phyloP scores from a whole-genome alignment of 2,888 invertebrate species.

The Chirona hameri region DNA sequence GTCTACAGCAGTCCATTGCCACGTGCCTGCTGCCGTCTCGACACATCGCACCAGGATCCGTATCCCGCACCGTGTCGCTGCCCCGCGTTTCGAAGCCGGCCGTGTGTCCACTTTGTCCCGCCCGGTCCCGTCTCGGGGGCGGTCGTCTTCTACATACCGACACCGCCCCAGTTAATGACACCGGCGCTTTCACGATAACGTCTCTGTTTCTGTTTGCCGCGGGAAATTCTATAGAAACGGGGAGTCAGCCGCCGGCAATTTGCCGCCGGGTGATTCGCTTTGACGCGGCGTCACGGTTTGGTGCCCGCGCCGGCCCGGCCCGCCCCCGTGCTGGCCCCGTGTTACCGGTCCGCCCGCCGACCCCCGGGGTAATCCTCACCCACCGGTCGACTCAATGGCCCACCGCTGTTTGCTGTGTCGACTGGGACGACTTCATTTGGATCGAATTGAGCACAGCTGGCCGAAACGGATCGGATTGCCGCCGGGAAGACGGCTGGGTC shows the following conservation, averaged over 20 bases:
- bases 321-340: not conserved
- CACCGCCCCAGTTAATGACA: not conserved
- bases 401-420: not conserved
- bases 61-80: no score
- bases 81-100: no score
- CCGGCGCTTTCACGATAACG: not conserved
- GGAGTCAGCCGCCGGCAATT: not conserved
- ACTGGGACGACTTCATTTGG: not conserved
- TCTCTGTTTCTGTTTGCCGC: slow-evolving; percentile 22
- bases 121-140: not conserved
- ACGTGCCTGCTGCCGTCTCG: no score
- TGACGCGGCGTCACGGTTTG: slow-evolving; percentile 2
- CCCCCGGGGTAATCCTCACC: not conserved
- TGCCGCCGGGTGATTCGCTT: not conserved
- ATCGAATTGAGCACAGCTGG: slow-evolving; percentile 1
- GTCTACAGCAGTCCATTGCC: no score
- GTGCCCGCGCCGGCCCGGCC: not conserved
- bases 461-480: not conserved
- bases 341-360: not conserved
- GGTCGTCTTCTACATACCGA: not conserved
- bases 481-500: not conserved
- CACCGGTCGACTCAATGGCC: not conserved
- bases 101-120: not conserved
- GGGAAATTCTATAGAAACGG: not conserved
- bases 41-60: no score